Evolutionary conservation across 1,140 invertebrate species (phyloP).

Genomic region (Paraescarpia echinospica): DNA sequence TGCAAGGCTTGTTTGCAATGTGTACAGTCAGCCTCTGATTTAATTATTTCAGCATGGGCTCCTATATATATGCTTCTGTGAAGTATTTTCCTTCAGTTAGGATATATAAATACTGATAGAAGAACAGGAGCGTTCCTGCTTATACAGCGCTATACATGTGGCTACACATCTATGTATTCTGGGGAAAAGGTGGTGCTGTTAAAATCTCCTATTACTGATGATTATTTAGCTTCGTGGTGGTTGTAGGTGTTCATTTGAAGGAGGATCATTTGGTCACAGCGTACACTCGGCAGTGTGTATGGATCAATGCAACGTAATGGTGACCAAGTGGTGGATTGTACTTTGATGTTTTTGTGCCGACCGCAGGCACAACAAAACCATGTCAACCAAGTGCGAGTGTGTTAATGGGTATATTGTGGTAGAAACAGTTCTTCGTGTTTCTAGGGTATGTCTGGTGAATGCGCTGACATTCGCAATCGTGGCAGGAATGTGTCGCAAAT

Average conservation of each 20-base stretch:
- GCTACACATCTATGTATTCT: not conserved
- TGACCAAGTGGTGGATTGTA: not conserved
- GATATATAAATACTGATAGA: not conserved
- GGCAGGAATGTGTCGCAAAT: not conserved
- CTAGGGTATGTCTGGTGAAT: not conserved
- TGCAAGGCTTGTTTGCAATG: not conserved
- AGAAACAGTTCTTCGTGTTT: not conserved
- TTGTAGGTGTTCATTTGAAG: not conserved
- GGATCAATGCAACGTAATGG: not conserved
- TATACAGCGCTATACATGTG: not conserved
- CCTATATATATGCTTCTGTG: not conserved
- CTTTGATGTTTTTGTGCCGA: not conserved
- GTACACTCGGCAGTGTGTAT: not conserved
- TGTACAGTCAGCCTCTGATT: not conserved
- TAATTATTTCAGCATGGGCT: not conserved
- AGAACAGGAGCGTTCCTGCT: not conserved
- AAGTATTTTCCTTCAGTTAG: not conserved
- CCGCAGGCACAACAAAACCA: not conserved
- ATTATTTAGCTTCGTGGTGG: not conserved
- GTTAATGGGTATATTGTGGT: too few species aligned
- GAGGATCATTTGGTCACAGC: not conserved
- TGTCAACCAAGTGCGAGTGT: not conserved
- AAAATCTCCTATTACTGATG: not conserved
- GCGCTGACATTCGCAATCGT: not conserved
- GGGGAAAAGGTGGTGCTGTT: not conserved